Base-by-base conservation (phyloP, 1,140 invertebrate species). In the Himalopsyche phryganea region DNA sequence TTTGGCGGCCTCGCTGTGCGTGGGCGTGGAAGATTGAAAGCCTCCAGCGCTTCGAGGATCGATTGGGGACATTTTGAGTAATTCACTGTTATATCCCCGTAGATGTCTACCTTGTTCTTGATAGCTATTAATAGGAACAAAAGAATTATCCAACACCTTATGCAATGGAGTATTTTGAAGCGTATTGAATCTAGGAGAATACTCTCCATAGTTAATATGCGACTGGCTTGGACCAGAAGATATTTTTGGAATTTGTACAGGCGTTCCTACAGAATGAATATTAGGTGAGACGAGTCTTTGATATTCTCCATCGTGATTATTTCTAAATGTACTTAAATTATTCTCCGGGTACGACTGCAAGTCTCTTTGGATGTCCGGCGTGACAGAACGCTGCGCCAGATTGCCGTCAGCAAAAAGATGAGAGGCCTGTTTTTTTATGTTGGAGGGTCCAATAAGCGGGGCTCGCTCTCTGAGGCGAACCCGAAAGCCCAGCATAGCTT, bases 11-110 rank as follows among this genome's bases (percentile, higher is more conserved):
- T 74, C 69, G 66, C 75, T 76, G 60, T 68, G 70, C 4, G 79
- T 78, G 17, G 81, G 82, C 7, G 84, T 85, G 6, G 84, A 85
- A 19, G 83, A 81, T 71, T 82, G 65, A 69, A 85, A 74, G 62
- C 68, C 54, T 54, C 71, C 55, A 60, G 67, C 58, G 68, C 76
- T 74, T 33, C 81, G 67, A 35, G 83, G 83, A 72, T 84, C 82
- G 55, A 85, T 85, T 19, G 84, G 83, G 49, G 83, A 85, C 67
- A 85, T 80, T 70, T 75, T 81, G 20, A 80, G 72, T 4, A 73
- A 76, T 48, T 78, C 71, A 35, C 73, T 71, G 20, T 60, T 40
- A 35, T 49, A 19, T 20, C 20, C 32, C 28, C 17, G 13, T 18
- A 36, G 20, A 23, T 7, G 44, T 5, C 52, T 38, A 6, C 52